phyloP scores from a whole-genome alignment of 1,140 invertebrate genomes.

The Anoplolepis gracilipes region DNA sequence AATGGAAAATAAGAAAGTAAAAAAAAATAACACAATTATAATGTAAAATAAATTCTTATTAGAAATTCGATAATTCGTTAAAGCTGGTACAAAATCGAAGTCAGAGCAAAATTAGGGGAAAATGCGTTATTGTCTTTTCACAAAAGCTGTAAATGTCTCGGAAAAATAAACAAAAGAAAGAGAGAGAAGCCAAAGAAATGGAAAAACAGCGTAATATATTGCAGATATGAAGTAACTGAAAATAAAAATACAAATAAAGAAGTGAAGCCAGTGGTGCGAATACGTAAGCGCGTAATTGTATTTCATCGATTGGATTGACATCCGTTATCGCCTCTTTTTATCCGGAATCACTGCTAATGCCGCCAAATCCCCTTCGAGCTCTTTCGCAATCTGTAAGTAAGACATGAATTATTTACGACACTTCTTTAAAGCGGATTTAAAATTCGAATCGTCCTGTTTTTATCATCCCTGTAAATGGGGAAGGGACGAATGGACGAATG shows the following conservation, averaged over 20 bases:
- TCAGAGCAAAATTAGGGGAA: neutral
- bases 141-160: neutral
- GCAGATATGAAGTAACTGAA: conserved; percentile 4
- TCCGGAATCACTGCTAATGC: conserved; percentile 16
- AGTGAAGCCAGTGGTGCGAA: neutral
- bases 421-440: conserved; percentile 3
- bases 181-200: conserved; percentile 2
- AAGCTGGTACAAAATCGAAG: conserved; percentile 24
- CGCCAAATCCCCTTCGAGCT: neutral
- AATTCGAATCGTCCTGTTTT: conserved; percentile 25
- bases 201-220: neutral
- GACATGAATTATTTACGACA: conserved; percentile 50
- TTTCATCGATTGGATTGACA: conserved; percentile 25
- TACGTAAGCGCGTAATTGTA: conserved; percentile 26
- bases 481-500: neutral
- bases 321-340: conserved; percentile 10
- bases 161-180: neutral
- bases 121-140: conserved; percentile 1
- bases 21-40: neutral
- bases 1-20: conserved; percentile 4
- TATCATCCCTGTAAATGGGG: neutral
- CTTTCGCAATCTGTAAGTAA: conserved; percentile 21
- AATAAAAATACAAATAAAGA: conserved; percentile 21
- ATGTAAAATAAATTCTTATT: conserved; percentile 35
- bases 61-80: neutral